Evolutionary conservation across 2,888 invertebrate genomes (phyloP), one percentile per base, ranked within the genome.

Genomic region (Sisyra nigra): DNA sequence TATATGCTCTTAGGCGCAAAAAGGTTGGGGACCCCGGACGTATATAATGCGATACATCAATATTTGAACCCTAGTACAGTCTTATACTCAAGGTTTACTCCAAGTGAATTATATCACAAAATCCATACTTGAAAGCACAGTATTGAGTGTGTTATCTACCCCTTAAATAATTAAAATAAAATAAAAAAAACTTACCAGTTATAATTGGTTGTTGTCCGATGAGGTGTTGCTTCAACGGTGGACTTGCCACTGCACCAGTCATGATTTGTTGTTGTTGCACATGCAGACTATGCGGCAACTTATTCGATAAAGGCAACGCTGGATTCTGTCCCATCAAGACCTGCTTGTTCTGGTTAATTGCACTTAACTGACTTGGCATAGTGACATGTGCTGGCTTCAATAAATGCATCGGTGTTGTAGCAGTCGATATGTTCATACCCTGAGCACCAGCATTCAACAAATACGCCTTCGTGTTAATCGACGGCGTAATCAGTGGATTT

Each of bases 181-280:
- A 24, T 5, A 33, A 8, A 6, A 6, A 17, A 15, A 19, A 39
- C 40, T 38, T 44, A 50, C 49, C 46, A 39, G 67, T 58, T 15
- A 67, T 64, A 24, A 66, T 59, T 39, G 62, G 65, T 50, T 63
- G 69, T 45, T 61, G 64, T 45, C 59, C 57, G 30, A 61, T 52
- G 8, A 62, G 54, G 52, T 65, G 67, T 5, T 63, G 56, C 45
- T 68, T 66, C 6, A 68, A 61, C 3, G 73, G 71, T 48, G 72
- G 70, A 58, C 72, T 74, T 5, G 71, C 67, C 10, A 74, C 67
- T 11, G 68, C 65, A 7, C 66, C 66, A 3, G 67, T 59, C 29
- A 72, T 59, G 39, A 69, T 65, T 29, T 67, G 65, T n/a, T 65
- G 66, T 42, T 53, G 53, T 8, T 47, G 51, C 50, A 54, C 47